Evolutionary conservation across 1,140 invertebrate species (phyloP).

Genomic region (Brachystomella parvula): DNA sequence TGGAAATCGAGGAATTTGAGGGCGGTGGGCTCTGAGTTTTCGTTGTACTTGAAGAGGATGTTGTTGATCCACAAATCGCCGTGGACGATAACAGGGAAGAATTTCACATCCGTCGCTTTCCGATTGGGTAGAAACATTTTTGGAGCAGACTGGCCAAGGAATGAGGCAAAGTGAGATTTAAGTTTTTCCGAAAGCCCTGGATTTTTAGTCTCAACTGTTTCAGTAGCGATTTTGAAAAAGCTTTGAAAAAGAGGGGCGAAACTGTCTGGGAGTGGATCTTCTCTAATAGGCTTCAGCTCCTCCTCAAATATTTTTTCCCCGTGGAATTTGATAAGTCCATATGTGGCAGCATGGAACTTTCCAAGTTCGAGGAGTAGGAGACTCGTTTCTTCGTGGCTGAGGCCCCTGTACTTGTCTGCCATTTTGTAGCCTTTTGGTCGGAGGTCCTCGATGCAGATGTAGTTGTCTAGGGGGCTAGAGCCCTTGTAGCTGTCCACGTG

Average conservation of each 20-base stretch:
- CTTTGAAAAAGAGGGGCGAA: background rate
- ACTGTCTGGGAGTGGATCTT: background rate
- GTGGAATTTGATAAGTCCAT: slow-evolving; percentile 12
- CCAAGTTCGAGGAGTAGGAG: slow-evolving; percentile 25
- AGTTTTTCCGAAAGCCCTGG: background rate
- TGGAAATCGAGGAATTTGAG: slow-evolving; percentile 58
- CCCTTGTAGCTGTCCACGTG: background rate
- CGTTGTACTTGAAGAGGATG: slow-evolving; percentile 54
- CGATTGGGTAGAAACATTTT: background rate
- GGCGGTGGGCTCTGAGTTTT: slow-evolving; percentile 44
- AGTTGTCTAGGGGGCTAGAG: slow-evolving; percentile 9
- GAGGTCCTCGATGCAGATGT: slow-evolving; percentile 27
- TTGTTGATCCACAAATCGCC: slow-evolving; percentile 61
- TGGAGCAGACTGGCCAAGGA: background rate
- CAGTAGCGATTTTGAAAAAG: background rate
- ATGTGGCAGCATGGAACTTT: slow-evolving; percentile 25
- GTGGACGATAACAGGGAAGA: slow-evolving; percentile 47
- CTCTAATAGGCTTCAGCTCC: background rate
- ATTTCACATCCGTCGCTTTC: slow-evolving; percentile 4
- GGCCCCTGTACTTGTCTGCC: slow-evolving; percentile 22
- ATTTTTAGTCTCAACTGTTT: slow-evolving; percentile 4
- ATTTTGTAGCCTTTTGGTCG: slow-evolving; percentile 26
- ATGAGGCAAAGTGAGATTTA: background rate
- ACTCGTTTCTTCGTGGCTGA: slow-evolving; percentile 15
- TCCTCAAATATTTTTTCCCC: slow-evolving; percentile 2